Evolutionary conservation across 2,113 vertebrate genomes (phyloP), one percentile per base, ranked within the genome.

Genomic region (Eolophus roseicapilla): DNA sequence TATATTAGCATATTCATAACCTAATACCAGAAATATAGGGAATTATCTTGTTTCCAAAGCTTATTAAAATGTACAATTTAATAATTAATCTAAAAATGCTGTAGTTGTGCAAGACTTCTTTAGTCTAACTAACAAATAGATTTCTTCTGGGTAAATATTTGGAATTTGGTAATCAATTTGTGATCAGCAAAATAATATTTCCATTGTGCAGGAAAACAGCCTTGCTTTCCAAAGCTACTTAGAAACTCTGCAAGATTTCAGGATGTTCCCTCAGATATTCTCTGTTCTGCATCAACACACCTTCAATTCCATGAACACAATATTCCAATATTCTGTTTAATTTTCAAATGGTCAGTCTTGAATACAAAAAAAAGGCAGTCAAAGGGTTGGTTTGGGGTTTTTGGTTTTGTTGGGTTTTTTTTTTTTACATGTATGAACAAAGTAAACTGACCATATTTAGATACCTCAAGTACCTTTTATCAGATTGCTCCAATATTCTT

Each of bases 271-370:
- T 33, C 19, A 68, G 52, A 24, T 31, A 10, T 1, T 15, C 33
- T 10, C 37, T 41, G 60, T 6, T 33, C 44, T 47, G 44, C 63
- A 73, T 19, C 67, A 73, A 21, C 25, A 35, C 39, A 24, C 23
- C 86, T 53, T 12, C 69, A 37, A 13, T 4, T 41, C 53, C 1
- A 0, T 1, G 2, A 82, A 15, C 19, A 47, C 33, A 43, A 12
- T 1, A 49, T 7, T 35, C 49, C 33, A 43, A 12, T 1, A 49
- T 7, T 35, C 49, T 39, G 3, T 17, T 65, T 13, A 28, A 52
- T 17, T 81, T 59, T 4, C 67, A 82, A 57, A 73, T 3, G 10
- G 9, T 15, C 4, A 6, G 14, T 27, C 52, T 35, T 24, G 13
- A 77, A 53, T 3, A 46, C 1, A 25, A 8, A 27, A 69, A 69